A percentile compares a stretch with the other conserved stretches of the same genome.
Evolutionary conservation across 2,888 invertebrate species (phyloP).

Genomic region (Herminia tarsipennalis): DNA sequence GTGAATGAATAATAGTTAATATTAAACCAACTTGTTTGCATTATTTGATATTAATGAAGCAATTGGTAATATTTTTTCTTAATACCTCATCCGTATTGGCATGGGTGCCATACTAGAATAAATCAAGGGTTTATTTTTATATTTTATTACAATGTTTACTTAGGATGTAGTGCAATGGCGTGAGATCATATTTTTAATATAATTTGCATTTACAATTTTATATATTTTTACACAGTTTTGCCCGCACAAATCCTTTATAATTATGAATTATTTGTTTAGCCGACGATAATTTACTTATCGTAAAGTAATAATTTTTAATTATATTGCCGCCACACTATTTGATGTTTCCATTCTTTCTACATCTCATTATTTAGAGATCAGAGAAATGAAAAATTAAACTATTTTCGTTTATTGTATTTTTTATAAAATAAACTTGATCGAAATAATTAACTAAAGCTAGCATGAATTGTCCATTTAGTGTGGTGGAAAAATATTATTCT

Average conservation of each 20-base stretch:
- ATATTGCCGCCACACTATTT: constrained; percentile 1
- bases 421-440: too few relatives aligned
- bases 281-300: not conserved
- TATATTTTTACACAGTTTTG: constrained; percentile 12
- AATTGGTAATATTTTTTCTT: constrained; percentile 19
- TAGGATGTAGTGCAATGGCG: constrained; percentile 27
- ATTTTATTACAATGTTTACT: constrained; percentile 35
- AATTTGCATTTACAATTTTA: constrained; percentile 10
- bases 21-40: too few relatives aligned
- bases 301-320: not conserved
- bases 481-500: too few relatives aligned
- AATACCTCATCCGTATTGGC: constrained; percentile 36
- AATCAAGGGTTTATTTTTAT: constrained; percentile 29
- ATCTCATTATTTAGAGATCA: not conserved
- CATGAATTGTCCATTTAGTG: too few relatives aligned
- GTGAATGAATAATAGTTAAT: too few relatives aligned
- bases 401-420: too few relatives aligned
- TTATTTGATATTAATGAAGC: too few relatives aligned
- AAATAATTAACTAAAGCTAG: too few relatives aligned
- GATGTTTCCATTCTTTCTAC: not conserved
- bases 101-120: constrained; percentile 44
- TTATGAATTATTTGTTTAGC: constrained; percentile 3
- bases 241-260: constrained; percentile 18
- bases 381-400: too few relatives aligned
- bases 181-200: constrained; percentile 13